Base-by-base conservation (phyloP, 2,797 vertebrate species). In the Myotis pilosus region DNA sequence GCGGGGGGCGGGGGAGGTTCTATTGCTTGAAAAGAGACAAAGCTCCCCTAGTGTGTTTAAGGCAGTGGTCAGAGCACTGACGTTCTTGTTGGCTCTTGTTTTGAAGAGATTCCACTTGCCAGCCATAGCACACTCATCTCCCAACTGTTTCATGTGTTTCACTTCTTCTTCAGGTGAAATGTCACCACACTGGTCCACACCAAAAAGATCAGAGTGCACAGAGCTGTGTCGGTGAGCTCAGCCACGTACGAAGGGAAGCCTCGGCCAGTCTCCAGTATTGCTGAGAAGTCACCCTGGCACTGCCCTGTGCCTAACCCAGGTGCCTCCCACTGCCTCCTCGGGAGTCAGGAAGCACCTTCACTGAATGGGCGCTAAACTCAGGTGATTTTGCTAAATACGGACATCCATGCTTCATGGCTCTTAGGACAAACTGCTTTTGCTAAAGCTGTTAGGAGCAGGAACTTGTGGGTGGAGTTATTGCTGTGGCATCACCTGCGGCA, bases 361-460 rank as follows among this genome's bases (percentile, higher is more conserved):
- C 88, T 93, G 80, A 76, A 95, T 76, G 57, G 84, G 94, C 83
- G 66, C 74, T 94, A 87, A 91, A 55, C 49, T 66, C 74, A 60
- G 92, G 28, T 92, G 94, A 92, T 10, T 88, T 91, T 87, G 91
- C 88, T 94, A 75, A 94, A 92, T 86, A 75, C 8, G 44, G 71
- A 94, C 79, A 86, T 55, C 87, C 94, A 95, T 91, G 84, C 41
- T 97, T 97, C 98, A 98, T 98, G 98, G 98, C 98, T 98, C 98
- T 95, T 96, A 78, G 97, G 95, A 98, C 89, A 95, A 93, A 97
- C 83, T 96, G 68, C 94, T 98, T 98, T 98, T 98, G 98, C 98
- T 98, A 94, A 96, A 93, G 92, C 81, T 96, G 86, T 87, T 95
- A 94, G 96, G 97, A 96, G 97, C 97, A 95, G 87, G 92, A 94